Conservation (phyloP, 2,113 vertebrate species). For the Gasterosteus aculeatus region DNA sequence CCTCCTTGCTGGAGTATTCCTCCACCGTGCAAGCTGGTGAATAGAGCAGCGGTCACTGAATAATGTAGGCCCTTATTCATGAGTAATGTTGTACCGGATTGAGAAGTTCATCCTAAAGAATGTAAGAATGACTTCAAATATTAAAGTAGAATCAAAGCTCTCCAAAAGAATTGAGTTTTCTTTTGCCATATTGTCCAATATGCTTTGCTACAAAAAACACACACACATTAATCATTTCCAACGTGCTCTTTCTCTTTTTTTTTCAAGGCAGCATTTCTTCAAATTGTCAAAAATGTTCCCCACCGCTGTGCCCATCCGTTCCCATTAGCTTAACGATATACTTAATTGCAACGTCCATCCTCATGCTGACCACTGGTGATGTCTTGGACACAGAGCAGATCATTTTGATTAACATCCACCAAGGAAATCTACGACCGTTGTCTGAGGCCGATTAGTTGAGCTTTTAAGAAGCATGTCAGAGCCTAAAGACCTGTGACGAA, state of each 20-base stretch:
- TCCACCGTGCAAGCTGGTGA: constrained; percentile 48
- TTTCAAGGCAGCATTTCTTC: not conserved
- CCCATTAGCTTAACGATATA: constrained; percentile 38
- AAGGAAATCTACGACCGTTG: constrained; percentile 49
- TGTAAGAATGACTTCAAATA: constrained; percentile 19
- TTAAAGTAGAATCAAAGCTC: constrained; percentile 21
- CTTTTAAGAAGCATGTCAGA: constrained; percentile 69
- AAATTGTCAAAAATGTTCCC: constrained; percentile 23
- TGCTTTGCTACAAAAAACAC: constrained; percentile 5
- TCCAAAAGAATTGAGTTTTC: not conserved
- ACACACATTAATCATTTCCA: constrained; percentile 7
- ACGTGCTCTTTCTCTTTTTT: not conserved
- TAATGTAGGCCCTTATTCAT: constrained; percentile 65
- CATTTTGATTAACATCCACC: constrained; percentile 68
- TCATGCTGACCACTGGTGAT: constrained; percentile 46
- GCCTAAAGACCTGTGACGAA: constrained; percentile 73
- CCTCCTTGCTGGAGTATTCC: constrained; percentile 64
- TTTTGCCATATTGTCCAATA: not conserved
- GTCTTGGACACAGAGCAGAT: constrained; percentile 58
- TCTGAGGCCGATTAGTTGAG: constrained; percentile 66
- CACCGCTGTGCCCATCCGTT: constrained; percentile 19
- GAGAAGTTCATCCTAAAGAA: constrained; percentile 47
- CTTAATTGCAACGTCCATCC: constrained; percentile 36
- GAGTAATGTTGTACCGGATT: constrained; percentile 52
- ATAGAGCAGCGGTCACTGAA: constrained; percentile 53